Evolutionary conservation across 2,797 vertebrate genomes (phyloP).

Genomic region (Enteromius trimaculatus): DNA sequence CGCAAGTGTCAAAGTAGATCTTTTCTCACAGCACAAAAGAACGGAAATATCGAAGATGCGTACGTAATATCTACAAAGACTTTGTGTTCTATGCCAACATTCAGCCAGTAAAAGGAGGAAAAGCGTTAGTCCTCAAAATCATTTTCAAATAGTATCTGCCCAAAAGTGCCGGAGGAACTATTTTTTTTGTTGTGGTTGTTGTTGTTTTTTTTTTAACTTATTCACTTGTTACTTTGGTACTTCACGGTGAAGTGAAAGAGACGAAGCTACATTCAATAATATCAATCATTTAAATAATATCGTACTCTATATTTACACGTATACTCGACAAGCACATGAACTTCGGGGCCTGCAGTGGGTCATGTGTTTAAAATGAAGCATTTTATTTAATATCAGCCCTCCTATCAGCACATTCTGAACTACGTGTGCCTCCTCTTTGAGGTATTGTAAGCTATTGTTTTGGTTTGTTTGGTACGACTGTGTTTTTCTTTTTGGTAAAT

Average conservation of each 20-base stretch:
- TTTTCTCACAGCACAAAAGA: constrained; percentile 38
- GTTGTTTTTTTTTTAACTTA: constrained; percentile 1
- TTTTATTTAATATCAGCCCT: constrained; percentile 39
- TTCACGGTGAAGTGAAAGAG: constrained; percentile 8
- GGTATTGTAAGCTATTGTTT: constrained; percentile 62
- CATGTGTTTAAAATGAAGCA: constrained; percentile 50
- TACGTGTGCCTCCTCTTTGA: constrained; percentile 55
- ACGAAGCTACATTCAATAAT: not conserved
- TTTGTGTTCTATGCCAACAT: constrained; percentile 47
- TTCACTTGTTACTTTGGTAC: constrained; percentile 4
- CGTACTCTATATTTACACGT: constrained; percentile 26
- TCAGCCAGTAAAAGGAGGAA: constrained; percentile 6
- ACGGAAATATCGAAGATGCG: constrained; percentile 11
- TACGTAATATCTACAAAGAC: constrained; percentile 41
- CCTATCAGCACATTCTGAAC: constrained; percentile 43
- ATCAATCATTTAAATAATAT: not conserved
- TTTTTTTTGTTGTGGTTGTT: not conserved
- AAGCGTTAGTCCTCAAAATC: not conserved
- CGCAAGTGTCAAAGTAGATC: constrained; percentile 44
- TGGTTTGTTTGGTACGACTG: constrained; percentile 57
- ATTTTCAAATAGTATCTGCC: constrained; percentile 23
- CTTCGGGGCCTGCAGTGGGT: constrained; percentile 27
- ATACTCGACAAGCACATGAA: constrained; percentile 17
- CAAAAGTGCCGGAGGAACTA: constrained; percentile 16
- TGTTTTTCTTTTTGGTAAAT: constrained; percentile 67